Base-by-base conservation (phyloP, 1,140 invertebrate species). In the Aricia agestis region DNA sequence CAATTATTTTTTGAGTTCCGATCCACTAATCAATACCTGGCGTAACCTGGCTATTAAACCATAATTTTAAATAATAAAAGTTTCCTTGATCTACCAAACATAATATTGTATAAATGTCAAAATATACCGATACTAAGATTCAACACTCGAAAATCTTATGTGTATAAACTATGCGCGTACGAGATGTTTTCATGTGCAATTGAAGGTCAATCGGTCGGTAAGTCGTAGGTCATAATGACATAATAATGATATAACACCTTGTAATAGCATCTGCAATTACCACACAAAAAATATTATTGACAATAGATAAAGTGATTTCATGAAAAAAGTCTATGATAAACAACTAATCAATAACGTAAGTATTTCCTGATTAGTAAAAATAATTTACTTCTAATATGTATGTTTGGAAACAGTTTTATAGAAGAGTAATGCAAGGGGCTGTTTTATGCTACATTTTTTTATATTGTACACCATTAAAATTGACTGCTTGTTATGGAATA, bases 221-320 rank as follows among this genome's bases (percentile, higher is more conserved):
- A 63, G 59, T 63, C 59, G 59, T 63, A 63, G 59, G 59, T 63
- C 59, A 63, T 18, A 25, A 63, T 63, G 59, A 63, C 59, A 63
- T 63, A 63, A 63, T 11, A 25, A 63, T 63, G 59, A 19, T 18
- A 63, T 19, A 63, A 63, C 59, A 6, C 18, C 10, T 63, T 19
- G 58, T 19, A 17, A 63, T 63, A 52, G 45, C 9, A 52, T 52
- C 9, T 52, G 11, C 13, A 52, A 52, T 52, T 52, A 52, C 45
- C 11, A 52, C 45, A 52, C 36, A 52, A 52, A 52, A 52, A 52
- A 52, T 52, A 52, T 52, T 52, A 13, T 52, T 13, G 13, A 52
- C 11, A 52, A 52, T 9, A 52, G 45, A 15, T 1, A 32, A 9
- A 36, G 5, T 36, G 6, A 36, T 36, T 4, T 36, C 9, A 9